Conservation (phyloP, 1,140 invertebrate genomes). For the Chrysomallon squamiferum region DNA sequence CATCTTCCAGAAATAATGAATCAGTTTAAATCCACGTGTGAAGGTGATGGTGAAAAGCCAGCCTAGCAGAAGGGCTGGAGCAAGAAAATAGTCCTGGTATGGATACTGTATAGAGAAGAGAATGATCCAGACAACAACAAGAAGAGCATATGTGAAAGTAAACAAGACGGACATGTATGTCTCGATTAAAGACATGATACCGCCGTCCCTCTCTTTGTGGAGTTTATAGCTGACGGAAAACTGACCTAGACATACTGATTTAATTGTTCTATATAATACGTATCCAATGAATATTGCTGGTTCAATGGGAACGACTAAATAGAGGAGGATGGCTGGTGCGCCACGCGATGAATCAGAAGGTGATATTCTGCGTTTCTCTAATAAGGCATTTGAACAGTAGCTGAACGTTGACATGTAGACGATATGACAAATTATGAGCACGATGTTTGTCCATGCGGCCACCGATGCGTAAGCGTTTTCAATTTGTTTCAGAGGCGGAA, state of each 20-base stretch:
- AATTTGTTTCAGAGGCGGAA: conserved; percentile 44
- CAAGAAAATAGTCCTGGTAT: conserved; percentile 45
- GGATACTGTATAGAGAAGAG: conserved; percentile 22
- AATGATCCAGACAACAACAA: conserved; percentile 44
- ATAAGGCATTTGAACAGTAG: conserved; percentile 27
- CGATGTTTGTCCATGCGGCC: conserved; percentile 33
- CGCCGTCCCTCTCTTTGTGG: not conserved
- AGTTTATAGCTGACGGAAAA: conserved; percentile 4
- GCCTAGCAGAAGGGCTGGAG: conserved; percentile 43
- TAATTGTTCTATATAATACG: conserved; percentile 12
- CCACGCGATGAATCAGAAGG: conserved; percentile 8
- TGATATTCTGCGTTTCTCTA: conserved; percentile 17
- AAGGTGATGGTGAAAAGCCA: conserved; percentile 52
- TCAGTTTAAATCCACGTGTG: conserved; percentile 48
- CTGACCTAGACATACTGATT: not conserved
- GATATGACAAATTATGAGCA: conserved; percentile 45
- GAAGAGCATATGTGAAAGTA: conserved; percentile 29
- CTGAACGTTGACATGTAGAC: conserved; percentile 51
- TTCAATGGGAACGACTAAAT: conserved; percentile 38
- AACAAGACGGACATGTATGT: conserved; percentile 18
- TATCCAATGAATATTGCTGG: conserved; percentile 36
- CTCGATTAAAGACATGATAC: conserved; percentile 11
- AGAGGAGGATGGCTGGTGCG: conserved; percentile 21
- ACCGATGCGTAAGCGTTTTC: conserved; percentile 44
- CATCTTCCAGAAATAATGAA: conserved; percentile 57